Conservation (phyloP, 1,140 invertebrate genomes). For the Halesus radiatus region DNA sequence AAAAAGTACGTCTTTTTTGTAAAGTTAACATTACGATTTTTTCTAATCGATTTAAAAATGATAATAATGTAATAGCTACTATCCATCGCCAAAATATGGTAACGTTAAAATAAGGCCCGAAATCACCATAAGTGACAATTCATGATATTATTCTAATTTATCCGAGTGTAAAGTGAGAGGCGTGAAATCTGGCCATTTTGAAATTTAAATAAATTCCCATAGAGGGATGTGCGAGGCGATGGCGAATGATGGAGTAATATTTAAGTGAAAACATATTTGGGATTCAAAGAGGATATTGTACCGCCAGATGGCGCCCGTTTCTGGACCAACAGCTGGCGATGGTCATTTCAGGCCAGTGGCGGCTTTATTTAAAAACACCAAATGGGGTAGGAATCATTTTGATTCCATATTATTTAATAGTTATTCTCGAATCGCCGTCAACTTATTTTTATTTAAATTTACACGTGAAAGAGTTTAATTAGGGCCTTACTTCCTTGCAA, state of each 20-base stretch:
- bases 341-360: slow-evolving; percentile 49
- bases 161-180: slow-evolving; percentile 24
- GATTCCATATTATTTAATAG: no score
- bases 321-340: slow-evolving; percentile 46
- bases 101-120: no score
- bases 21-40: no score
- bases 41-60: no score
- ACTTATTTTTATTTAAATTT: no score
- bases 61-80: no score
- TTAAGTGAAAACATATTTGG: slow-evolving; percentile 58
- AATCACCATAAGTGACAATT: slow-evolving; percentile 23
- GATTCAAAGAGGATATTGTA: slow-evolving; percentile 58
- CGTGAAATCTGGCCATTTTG: slow-evolving; percentile 22
- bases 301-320: slow-evolving; percentile 51
- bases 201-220: slow-evolving; percentile 39
- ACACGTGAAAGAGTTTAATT: no score
- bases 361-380: neutral
- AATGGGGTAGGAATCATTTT: no score
- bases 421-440: no score
- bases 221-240: slow-evolving; percentile 33
- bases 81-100: no score
- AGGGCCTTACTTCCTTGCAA: no score
- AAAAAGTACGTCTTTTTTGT: no score
- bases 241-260: slow-evolving; percentile 56
- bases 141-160: slow-evolving; percentile 39